phyloP scores from a whole-genome alignment of 2,113 vertebrate genomes.

The Macroglossus sobrinus region DNA sequence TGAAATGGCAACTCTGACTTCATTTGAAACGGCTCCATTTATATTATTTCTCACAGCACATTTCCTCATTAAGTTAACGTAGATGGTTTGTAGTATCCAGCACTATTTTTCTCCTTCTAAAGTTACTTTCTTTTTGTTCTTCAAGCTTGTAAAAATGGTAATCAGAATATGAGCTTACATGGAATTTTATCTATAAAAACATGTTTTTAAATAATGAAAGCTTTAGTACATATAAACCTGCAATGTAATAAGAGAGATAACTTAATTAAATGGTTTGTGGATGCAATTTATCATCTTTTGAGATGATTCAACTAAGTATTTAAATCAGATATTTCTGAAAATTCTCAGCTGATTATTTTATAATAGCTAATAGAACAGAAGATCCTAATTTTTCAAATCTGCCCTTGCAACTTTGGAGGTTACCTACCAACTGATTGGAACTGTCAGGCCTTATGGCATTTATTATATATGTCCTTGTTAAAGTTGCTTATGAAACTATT shows the following conservation, averaged over 20 bases:
- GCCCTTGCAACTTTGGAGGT: conserved; percentile 77
- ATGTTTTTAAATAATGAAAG: not conserved
- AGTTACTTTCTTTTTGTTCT: not conserved
- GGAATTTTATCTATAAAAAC: not conserved
- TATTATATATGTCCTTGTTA: conserved; percentile 70
- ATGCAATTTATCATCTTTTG: conserved; percentile 39
- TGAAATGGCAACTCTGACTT: not conserved
- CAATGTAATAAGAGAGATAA: not conserved
- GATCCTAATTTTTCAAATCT: conserved; percentile 38
- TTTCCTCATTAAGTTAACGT: not conserved
- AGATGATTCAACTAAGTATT: conserved; percentile 37
- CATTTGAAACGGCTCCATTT: not conserved
- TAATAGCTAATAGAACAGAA: conserved; percentile 41
- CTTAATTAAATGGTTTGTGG: not conserved
- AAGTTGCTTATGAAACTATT: conserved; percentile 74
- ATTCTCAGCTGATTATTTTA: conserved; percentile 54
- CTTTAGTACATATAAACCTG: not conserved
- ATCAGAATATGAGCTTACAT: not conserved
- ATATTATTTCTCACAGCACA: not conserved
- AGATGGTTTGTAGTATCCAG: not conserved
- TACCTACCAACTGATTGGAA: conserved; percentile 69
- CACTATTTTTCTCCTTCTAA: not conserved
- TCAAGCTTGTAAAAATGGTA: not conserved
- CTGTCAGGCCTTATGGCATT: conserved; percentile 66
- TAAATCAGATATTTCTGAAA: conserved; percentile 55